These are phyloP conservation scores for Engraulis encrasicolus DNA, from an alignment of 2,113 vertebrate species.

Conservation along the genomic window DNA sequence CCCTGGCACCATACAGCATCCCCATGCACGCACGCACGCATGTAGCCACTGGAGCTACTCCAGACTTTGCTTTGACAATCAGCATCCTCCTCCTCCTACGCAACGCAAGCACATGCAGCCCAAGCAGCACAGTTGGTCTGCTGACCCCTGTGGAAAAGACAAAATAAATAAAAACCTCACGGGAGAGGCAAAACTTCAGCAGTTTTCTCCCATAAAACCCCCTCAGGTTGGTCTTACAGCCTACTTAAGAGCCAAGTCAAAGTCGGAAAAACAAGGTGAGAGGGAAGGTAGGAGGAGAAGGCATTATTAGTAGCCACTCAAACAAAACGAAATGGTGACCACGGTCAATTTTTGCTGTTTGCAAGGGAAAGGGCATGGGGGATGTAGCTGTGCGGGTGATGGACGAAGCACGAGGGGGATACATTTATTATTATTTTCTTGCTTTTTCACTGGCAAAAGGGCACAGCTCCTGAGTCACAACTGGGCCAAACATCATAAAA, in stretches of 20 bases:
- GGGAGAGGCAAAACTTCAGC: not conserved
- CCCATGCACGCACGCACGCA: too few species aligned
- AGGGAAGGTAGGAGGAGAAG: not conserved
- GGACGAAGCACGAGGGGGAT: not conserved
- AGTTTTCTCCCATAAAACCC: not conserved
- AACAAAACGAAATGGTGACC: not conserved
- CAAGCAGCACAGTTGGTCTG: not conserved
- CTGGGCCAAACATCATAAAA: not conserved
- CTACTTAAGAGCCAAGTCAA: not conserved
- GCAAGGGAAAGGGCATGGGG: not conserved
- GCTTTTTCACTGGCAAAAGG: not conserved
- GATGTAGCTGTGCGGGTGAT: too few species aligned
- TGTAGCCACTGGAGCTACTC: not conserved
- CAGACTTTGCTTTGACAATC: not conserved
- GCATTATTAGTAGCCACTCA: not conserved
- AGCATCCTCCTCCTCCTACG: not conserved
- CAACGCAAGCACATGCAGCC: too few species aligned
- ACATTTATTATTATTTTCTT: not conserved
- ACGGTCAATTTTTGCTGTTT: not conserved
- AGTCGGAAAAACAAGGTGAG: not conserved
- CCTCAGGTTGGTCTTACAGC: not conserved
- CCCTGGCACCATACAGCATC: not conserved
- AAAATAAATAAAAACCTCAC: too few species aligned
- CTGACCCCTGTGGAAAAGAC: not conserved
- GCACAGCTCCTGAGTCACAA: constrained; percentile 11